Percentiles rank a stretch among this genome's conserved stretches.
Evolutionary conservation across 2,113 vertebrate species (phyloP).

Genomic region (Amazona guildingii): DNA sequence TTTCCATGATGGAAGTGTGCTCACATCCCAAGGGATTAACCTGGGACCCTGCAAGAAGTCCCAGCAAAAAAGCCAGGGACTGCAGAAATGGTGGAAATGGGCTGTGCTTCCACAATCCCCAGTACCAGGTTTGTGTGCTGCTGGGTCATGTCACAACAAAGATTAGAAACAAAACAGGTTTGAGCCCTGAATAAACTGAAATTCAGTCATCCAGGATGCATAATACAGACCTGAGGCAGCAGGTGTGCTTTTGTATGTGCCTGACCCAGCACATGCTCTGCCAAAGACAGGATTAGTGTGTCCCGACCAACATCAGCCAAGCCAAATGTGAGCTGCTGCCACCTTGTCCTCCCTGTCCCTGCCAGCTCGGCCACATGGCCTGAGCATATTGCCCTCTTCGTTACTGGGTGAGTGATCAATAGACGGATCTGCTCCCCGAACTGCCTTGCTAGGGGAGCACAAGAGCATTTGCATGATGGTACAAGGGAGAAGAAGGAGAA

Average conservation of each 20-base stretch:
- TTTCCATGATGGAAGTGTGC: neutral
- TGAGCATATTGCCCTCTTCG: fast-evolving
- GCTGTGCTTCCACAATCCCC: neutral
- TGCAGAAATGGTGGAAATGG: neutral
- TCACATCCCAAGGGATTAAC: neutral
- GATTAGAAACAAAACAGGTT: neutral
- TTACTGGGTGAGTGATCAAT: neutral
- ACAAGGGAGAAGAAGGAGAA: neutral
- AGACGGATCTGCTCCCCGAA: neutral
- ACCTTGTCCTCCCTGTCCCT: neutral
- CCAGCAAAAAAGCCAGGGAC: neutral
- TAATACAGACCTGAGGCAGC: neutral
- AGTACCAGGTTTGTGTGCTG: neutral
- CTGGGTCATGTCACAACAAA: neutral
- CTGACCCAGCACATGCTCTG: neutral
- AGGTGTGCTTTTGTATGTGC: neutral
- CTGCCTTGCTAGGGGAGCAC: neutral
- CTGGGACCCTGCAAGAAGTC: neutral
- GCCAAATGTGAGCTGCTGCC: neutral
- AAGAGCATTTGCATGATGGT: neutral
- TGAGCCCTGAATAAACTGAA: neutral
- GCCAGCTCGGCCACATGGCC: neutral
- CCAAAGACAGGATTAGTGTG: neutral
- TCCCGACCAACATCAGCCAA: neutral
- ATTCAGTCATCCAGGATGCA: neutral